A percentile compares a stretch with the other conserved stretches of the same genome.
Conservation (phyloP, 2,888 invertebrate species). For the Drosophila paracracens region DNA sequence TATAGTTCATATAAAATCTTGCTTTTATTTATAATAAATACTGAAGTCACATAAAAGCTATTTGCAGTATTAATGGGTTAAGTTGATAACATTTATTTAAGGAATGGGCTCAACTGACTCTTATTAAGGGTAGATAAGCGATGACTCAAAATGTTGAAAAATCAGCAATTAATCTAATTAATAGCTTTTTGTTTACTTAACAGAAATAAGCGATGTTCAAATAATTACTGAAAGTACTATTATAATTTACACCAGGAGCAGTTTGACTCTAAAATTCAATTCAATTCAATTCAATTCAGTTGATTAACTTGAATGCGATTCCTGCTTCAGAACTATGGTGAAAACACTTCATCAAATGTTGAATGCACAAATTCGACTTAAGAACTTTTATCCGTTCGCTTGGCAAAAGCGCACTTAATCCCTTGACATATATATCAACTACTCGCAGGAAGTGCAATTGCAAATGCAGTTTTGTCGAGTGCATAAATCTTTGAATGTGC, state of each 20-base stretch:
- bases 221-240: neutral
- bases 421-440: slow-evolving; percentile 58
- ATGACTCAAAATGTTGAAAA: neutral
- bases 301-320: slow-evolving; percentile 1
- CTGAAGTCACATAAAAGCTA: neutral
- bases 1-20: neutral
- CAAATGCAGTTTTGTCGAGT: slow-evolving; percentile 52
- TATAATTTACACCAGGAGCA: neutral
- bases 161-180: too few species aligned
- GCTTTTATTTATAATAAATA: too few species aligned
- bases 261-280: neutral
- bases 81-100: neutral
- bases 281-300: neutral
- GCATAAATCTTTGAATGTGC: slow-evolving; percentile 68
- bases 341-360: slow-evolving; percentile 21
- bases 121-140: neutral
- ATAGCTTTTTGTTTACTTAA: neutral
- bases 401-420: slow-evolving; percentile 59
- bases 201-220: neutral
- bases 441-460: slow-evolving; percentile 32
- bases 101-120: neutral
- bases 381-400: slow-evolving; percentile 24
- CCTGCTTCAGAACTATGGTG: neutral
- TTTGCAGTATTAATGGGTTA: neutral
- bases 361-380: slow-evolving; percentile 23